phyloP scores from a whole-genome alignment of 2,797 vertebrate genomes.

The Hemibagrus guttatus region DNA sequence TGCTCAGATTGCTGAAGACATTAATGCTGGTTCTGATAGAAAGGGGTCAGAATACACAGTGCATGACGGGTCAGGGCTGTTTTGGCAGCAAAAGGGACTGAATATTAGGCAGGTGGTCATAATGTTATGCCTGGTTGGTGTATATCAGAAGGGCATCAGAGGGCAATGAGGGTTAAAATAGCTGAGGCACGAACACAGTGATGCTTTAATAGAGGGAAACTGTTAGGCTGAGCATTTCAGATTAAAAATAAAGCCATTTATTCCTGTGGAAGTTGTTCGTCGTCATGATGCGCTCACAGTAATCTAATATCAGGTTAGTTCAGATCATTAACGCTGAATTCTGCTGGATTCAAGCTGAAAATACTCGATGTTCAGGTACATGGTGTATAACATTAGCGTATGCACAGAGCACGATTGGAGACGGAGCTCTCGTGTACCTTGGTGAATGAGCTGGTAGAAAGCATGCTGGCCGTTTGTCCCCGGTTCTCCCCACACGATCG shows the following conservation, averaged over 20 bases:
- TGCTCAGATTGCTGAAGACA: too few species aligned
- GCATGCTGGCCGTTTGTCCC: slow-evolving; percentile 98
- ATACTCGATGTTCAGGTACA: background rate
- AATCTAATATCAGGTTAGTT: background rate
- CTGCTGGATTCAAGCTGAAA: too few species aligned
- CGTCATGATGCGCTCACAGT: background rate
- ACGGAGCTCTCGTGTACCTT: slow-evolving; percentile 75
- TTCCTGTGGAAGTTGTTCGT: background rate
- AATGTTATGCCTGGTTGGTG: too few species aligned
- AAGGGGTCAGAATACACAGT: too few species aligned
- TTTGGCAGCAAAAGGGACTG: too few species aligned
- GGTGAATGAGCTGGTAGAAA: slow-evolving; percentile 98
- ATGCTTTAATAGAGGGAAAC: background rate
- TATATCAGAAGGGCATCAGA: background rate
- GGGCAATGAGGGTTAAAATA: background rate
- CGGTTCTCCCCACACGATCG: slow-evolving; percentile 98
- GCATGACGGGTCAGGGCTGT: too few species aligned
- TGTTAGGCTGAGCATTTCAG: background rate
- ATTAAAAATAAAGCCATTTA: background rate
- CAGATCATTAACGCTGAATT: background rate
- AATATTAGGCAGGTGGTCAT: too few species aligned
- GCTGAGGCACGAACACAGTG: background rate
- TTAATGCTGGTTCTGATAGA: too few species aligned
- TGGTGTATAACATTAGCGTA: background rate
- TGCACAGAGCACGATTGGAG: background rate